Base-by-base conservation (phyloP, 2,888 invertebrate species). In the Bombyx huttoni region DNA sequence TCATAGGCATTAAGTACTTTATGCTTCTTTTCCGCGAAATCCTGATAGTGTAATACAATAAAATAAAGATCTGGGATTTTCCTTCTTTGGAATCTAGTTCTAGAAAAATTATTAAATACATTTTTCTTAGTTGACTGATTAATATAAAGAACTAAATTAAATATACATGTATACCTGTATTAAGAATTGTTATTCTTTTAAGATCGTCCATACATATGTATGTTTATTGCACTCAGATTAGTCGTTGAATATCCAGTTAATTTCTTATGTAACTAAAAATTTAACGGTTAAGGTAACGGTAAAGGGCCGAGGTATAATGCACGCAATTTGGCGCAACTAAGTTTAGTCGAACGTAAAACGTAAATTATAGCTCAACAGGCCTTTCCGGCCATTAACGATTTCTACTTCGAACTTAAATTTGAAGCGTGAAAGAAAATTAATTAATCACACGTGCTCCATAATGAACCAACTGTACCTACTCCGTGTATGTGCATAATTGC, bases 281-380 rank as follows among this genome's bases (percentile, higher is more conserved):
- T 81, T 82, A 83, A 84, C 81, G 78, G 76, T 75, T 78, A 74
- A n/a, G n/a, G n/a, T n/a, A n/a, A n/a, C n/a, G n/a, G n/a, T 78
- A 74, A 68, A 59, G 56, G 56, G 34, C 40, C 46, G 14, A 61
- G 73, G 74, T 67, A 70, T 64, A 73, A 67, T 72, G 73, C 85
- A 87, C 87, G 84, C 86, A 80, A 86, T 70, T 74, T 79, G 83
- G 81, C 84, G 83, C 73, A 78, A 78, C 71, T 73, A 74, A 72
- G 74, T 71, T 63, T 71, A 76, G 70, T 75, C 68, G 70, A 78
- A 75, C 73, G 73, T 67, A 73, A 74, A 78, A 83, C 80, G 81
- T 85, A 81, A 85, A 85, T 85, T 82, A 82, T 67, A 63, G 75
- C 78, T 81, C 81, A 85, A 84, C 81, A 83, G 83, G 83, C 84